Evolutionary conservation across 2,888 invertebrate species (phyloP).

Genomic region (Sericinus montela): DNA sequence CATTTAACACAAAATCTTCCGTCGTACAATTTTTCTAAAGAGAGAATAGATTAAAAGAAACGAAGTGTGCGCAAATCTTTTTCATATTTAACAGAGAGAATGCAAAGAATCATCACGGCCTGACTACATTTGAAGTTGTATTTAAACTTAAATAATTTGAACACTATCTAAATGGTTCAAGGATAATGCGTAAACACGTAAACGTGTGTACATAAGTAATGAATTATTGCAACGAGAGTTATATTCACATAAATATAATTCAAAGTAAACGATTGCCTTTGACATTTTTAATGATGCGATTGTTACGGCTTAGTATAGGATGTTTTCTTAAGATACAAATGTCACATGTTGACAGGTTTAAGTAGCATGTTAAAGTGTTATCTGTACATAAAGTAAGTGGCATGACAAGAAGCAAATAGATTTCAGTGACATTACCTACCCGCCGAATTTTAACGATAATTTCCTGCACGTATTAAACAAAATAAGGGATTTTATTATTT

Average conservation of each 20-base stretch:
- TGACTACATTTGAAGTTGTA: not conserved
- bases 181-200: too few relatives aligned
- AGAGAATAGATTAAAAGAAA: too few relatives aligned
- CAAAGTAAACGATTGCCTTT: constrained; percentile 6
- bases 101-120: too few relatives aligned
- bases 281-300: constrained; percentile 12
- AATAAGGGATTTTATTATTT: too few relatives aligned
- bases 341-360: constrained; percentile 18
- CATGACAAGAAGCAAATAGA: constrained; percentile 9
- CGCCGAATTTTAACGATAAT: constrained; percentile 7
- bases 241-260: constrained; percentile 4
- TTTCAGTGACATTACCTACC: constrained; percentile 13
- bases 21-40: too few relatives aligned
- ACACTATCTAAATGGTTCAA: constrained; percentile 10
- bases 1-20: too few relatives aligned
- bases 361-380: constrained; percentile 18
- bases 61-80: too few relatives aligned
- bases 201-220: not conserved
- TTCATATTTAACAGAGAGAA: too few relatives aligned
- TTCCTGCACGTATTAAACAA: too few relatives aligned
- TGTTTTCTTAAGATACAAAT: constrained; percentile 17
- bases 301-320: constrained; percentile 7
- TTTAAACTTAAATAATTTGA: not conserved
- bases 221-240: not conserved
- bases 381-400: constrained; percentile 12